Conservation (phyloP, 2,888 invertebrate species). For the Artemia sp. region DNA sequence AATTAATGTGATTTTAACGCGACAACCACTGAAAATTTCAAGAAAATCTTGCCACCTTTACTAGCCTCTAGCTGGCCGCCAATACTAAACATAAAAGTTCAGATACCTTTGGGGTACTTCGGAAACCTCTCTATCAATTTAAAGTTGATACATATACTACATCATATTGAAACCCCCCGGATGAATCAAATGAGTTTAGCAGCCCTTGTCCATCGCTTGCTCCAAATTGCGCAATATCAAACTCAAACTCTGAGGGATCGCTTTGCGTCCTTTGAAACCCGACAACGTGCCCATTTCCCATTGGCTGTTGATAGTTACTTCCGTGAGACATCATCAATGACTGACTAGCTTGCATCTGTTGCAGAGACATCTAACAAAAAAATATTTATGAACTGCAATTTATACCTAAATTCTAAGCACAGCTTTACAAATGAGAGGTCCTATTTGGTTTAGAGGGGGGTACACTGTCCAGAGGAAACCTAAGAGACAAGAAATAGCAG, state of each 20-base stretch:
- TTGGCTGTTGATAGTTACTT: conserved; percentile 10
- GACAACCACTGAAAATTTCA: too few relatives aligned
- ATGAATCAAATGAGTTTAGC: conserved; percentile 61
- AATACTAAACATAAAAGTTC: too few relatives aligned
- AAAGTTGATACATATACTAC: background rate
- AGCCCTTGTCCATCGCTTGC: conserved; percentile 48
- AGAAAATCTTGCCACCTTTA: too few relatives aligned
- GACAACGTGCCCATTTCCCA: background rate
- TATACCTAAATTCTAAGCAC: too few relatives aligned
- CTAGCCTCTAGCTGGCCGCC: too few relatives aligned
- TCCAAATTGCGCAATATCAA: conserved; percentile 53
- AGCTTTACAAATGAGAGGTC: too few relatives aligned
- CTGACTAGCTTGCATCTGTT: conserved; percentile 18
- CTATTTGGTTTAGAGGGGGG: too few relatives aligned
- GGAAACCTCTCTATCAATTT: too few relatives aligned
- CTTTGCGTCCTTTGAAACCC: conserved; percentile 19
- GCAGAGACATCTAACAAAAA: background rate
- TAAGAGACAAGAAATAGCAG: too few relatives aligned
- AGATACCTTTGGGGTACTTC: too few relatives aligned
- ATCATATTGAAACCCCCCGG: conserved; percentile 31
- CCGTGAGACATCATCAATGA: background rate
- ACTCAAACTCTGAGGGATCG: conserved; percentile 25
- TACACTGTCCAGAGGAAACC: too few relatives aligned
- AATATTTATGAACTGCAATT: background rate
- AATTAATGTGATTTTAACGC: too few relatives aligned